phyloP scores from a whole-genome alignment of 2,113 vertebrate genomes.

The Thalassarche chlororhynchos region DNA sequence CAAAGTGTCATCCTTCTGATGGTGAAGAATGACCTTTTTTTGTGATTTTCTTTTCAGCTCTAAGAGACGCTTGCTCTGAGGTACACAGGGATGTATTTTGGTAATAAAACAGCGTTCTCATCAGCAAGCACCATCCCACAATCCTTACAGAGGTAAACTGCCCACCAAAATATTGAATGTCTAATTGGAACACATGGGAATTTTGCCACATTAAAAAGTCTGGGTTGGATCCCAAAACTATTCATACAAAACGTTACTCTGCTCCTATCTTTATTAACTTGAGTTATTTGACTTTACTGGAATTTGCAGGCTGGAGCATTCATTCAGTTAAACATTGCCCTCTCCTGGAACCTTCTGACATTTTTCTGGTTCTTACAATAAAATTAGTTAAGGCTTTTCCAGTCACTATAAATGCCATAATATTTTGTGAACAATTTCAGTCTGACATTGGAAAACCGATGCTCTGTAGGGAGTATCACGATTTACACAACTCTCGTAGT shows the following conservation, averaged over 20 bases:
- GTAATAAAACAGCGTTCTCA: background rate
- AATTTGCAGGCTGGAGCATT: background rate
- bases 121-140: background rate
- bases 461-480: background rate
- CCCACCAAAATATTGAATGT: background rate
- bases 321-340: slow-evolving; percentile 51
- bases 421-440: background rate
- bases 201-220: background rate
- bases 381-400: background rate
- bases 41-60: background rate
- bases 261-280: background rate
- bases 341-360: slow-evolving; percentile 35
- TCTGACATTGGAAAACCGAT: background rate
- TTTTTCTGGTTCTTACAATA: background rate
- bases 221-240: background rate
- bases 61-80: background rate
- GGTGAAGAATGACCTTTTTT: background rate
- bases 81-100: background rate
- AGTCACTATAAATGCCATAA: background rate
- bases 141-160: background rate
- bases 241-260: background rate
- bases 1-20: background rate
- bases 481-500: background rate
- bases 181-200: background rate
- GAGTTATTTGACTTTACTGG: background rate